These are phyloP conservation scores for Aphrocallistes beatrix DNA, from an alignment of 37 sponge, comb jelly and placozoan genomes.

Conservation along the genomic window DNA sequence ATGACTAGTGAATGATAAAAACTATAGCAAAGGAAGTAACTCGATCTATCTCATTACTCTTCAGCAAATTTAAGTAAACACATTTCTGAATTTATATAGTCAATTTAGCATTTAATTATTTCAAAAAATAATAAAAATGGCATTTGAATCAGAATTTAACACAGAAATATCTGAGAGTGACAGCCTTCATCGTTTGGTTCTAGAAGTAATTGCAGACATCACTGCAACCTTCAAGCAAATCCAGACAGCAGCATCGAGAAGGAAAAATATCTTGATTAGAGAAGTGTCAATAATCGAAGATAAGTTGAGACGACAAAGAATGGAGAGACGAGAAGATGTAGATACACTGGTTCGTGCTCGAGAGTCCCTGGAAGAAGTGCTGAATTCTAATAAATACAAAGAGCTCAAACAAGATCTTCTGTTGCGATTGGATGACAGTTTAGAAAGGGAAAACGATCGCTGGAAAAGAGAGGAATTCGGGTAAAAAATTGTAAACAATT, in stretches of 20 bases:
- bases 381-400: constrained; percentile 2
- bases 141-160: background rate
- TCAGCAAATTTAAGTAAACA: no score
- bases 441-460: background rate
- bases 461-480: background rate
- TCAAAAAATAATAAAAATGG: no score
- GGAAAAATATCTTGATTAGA: background rate
- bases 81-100: no score
- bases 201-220: background rate
- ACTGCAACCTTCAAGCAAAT: background rate
- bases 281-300: background rate
- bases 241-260: background rate
- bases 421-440: background rate
- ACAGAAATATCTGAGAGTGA: background rate
- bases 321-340: background rate
- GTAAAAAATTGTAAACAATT: background rate
- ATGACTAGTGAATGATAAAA: no score
- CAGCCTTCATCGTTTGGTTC: background rate
- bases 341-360: background rate
- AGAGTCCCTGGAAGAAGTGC: constrained; percentile 2
- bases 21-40: no score
- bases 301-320: background rate
- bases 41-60: no score
- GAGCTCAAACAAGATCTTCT: background rate
- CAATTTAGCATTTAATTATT: no score